Percentiles rank a stretch among this genome's conserved stretches.
phyloP scores from a whole-genome alignment of 2,888 invertebrate genomes.

The Luperina testacea region DNA sequence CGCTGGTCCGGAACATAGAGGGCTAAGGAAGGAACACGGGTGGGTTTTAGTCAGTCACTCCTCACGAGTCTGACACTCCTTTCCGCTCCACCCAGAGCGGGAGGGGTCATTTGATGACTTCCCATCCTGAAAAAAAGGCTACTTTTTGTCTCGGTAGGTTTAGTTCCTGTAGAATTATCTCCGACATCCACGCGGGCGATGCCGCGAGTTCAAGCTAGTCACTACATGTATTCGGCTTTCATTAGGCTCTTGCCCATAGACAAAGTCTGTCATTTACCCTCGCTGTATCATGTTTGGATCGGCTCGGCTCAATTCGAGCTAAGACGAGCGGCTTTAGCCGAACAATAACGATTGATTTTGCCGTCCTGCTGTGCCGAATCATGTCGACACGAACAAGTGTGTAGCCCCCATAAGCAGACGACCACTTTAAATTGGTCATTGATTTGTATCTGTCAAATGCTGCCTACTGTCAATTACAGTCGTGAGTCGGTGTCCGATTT shows the following conservation, averaged over 20 bases:
- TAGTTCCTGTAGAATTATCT: not conserved
- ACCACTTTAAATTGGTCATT: slow-evolving; percentile 4
- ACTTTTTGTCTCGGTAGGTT: no score
- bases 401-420: not conserved
- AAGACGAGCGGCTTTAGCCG: not conserved
- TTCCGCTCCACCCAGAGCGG: no score
- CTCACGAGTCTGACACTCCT: no score
- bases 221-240: not conserved
- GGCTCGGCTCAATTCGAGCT: not conserved
- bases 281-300: not conserved
- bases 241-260: not conserved
- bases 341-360: not conserved
- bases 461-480: slow-evolving; percentile 15
- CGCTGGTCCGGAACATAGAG: no score
- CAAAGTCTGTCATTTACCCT: not conserved
- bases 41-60: no score
- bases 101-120: no score
- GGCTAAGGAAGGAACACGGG: no score
- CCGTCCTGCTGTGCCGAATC: not conserved
- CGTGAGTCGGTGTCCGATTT: slow-evolving; percentile 7
- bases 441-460: slow-evolving; percentile 25
- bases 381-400: not conserved
- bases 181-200: no score
- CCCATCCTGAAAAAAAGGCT: no score
- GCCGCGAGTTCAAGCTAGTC: no score